Base-by-base conservation (phyloP, 1,140 invertebrate species). In the Bombus superbus region DNA sequence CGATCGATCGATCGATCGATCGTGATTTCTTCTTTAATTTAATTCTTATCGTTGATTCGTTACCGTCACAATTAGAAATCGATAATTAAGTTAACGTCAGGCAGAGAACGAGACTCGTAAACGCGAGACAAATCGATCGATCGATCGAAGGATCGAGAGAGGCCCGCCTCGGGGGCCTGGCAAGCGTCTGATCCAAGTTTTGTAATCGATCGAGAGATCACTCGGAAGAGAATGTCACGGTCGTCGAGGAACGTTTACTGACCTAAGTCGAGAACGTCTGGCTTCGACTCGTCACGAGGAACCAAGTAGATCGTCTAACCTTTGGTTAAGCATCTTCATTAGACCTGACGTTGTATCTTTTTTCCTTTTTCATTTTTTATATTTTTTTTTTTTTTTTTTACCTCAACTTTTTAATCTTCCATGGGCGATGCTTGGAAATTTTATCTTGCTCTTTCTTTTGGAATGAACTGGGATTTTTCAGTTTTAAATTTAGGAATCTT, bases 201-300 rank as follows among this genome's bases (percentile, higher is more conserved):
- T 84, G 88, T 89, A 90, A 90, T 83, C 74, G 83, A 86, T 89
- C 81, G 76, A 83, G 81, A 88, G 83, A 90, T 86, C 85, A 73
- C 66, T 87, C 73, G 28, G 62, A 68, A 40, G 88, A 90, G 88
- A 90, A 90, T 90, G 88, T 90, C 88, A 90, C 81, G 88, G 88
- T 90, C 88, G 88, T 69, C 62, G 88, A 87, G 81, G 77, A 87
- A 89, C 88, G 88, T 90, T 90, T 90, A 90, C 88, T 90, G 88
- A 90, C 88, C 88, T 89, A 90, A 89, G 80, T 53, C 84, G 79
- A 83, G 75, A 86, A 38, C 81, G 83, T 85, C 82, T 85, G 77
- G 71, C 66, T 85, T 32, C 47, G 87, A 42, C 57, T 44, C 69
- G 78, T 89, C 87, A 66, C 57, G 78, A 82, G 57, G n/a, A 44